phyloP scores from a whole-genome alignment of 2,797 vertebrate species.

The Crenuchus spilurus region DNA sequence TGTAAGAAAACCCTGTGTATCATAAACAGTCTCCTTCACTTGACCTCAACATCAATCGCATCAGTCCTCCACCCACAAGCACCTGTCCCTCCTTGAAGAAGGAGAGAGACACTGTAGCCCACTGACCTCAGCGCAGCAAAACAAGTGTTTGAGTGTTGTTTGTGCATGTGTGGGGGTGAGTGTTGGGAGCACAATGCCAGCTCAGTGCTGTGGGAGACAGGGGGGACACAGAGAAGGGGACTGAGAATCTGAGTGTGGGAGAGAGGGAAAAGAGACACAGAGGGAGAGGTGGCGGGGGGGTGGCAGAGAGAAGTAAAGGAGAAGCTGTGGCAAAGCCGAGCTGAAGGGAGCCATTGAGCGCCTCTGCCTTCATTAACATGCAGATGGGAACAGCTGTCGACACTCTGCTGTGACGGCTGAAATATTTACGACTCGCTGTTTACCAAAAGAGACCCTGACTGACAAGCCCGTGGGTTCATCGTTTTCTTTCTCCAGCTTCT shows the following conservation, averaged over 20 bases:
- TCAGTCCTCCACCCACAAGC: conserved; percentile 20
- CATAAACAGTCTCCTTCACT: conserved; percentile 41
- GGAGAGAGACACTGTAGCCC: conserved; percentile 33
- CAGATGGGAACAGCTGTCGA: conserved; percentile 78
- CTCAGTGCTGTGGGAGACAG: conserved; percentile 48
- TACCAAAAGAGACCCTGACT: conserved; percentile 68
- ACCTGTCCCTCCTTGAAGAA: conserved; percentile 39
- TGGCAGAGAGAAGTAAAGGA: conserved; percentile 28
- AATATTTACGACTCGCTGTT: conserved; percentile 82
- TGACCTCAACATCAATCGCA: conserved; percentile 42
- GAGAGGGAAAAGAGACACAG: conserved; percentile 10
- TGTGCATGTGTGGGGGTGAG: conserved; percentile 39
- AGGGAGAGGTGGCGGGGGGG: conserved; percentile 25
- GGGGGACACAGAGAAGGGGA: conserved; percentile 37
- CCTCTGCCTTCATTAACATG: conserved; percentile 78
- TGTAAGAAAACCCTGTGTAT: background rate
- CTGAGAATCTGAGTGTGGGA: conserved; percentile 45
- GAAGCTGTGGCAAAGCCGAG: conserved; percentile 54
- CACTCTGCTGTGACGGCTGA: conserved; percentile 79
- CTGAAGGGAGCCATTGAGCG: conserved; percentile 80
- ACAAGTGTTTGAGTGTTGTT: conserved; percentile 53
- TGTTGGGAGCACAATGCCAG: conserved; percentile 48
- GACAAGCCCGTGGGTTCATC: conserved; percentile 51
- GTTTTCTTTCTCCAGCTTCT: conserved; percentile 31
- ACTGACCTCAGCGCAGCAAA: conserved; percentile 50